phyloP scores from a whole-genome alignment of 92 coral and sea anemone genomes.

The Epizoanthus ramosus region DNA sequence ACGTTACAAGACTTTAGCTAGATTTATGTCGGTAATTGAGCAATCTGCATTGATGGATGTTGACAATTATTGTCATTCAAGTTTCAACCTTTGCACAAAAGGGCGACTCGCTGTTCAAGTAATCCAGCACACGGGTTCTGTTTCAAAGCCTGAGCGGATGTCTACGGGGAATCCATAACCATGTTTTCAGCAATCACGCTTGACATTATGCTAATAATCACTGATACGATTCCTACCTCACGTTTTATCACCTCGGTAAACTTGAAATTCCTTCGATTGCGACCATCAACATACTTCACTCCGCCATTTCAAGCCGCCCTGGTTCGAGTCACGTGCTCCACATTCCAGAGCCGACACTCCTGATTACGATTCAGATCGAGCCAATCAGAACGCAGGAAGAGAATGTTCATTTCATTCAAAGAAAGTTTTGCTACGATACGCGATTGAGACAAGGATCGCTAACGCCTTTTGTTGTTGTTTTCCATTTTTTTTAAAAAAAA shows the following conservation, averaged over 20 bases:
- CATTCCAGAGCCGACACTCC: constrained; percentile 31
- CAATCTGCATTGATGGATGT: constrained; percentile 9
- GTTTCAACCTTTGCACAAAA: background rate
- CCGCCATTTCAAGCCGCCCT: constrained; percentile 62
- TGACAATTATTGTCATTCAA: background rate
- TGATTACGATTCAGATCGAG: background rate
- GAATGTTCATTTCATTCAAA: background rate
- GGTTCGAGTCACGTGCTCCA: constrained; percentile 53
- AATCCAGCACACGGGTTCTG: constrained; percentile 5
- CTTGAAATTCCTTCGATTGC: constrained; percentile 35
- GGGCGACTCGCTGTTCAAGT: constrained; percentile 15
- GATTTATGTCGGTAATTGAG: background rate
- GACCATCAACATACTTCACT: constrained; percentile 39
- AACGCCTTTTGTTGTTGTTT: too few species aligned
- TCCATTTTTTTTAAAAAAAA: too few species aligned
- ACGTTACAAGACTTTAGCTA: background rate
- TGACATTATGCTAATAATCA: constrained; percentile 9
- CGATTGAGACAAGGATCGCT: too few species aligned
- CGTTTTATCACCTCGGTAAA: constrained; percentile 25
- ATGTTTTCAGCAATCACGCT: constrained; percentile 17
- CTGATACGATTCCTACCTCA: constrained; percentile 29
- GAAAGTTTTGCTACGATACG: too few species aligned
- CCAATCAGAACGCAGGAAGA: constrained; percentile 12
- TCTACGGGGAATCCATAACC: background rate
- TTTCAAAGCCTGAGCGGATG: constrained; percentile 23